phyloP scores from a whole-genome alignment of 2,113 vertebrate species.

The Mesoclemmys tuberculata region DNA sequence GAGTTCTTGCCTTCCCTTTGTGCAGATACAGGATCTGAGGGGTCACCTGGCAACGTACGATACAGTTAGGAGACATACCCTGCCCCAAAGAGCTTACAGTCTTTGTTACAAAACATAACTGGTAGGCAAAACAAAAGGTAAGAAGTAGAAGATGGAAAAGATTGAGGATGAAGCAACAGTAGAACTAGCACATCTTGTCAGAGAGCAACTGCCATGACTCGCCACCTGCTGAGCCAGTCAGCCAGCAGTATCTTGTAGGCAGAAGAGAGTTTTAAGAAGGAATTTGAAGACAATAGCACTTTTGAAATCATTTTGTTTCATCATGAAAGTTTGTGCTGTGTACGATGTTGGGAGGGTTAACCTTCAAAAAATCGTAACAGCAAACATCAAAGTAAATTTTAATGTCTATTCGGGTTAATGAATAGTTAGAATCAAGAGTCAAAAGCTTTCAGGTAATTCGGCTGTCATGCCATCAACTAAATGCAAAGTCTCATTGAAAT shows the following conservation, averaged over 20 bases:
- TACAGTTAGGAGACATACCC: not conserved
- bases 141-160: not conserved
- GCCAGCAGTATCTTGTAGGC: not conserved
- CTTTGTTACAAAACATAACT: not conserved
- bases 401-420: too few species aligned
- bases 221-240: not conserved
- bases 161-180: not conserved
- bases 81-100: not conserved
- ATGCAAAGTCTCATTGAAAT: too few species aligned
- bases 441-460: too few species aligned
- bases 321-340: not conserved
- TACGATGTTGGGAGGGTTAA: not conserved
- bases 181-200: not conserved
- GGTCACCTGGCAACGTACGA: not conserved
- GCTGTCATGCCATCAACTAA: too few species aligned
- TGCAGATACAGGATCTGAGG: not conserved
- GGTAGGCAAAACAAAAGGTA: not conserved
- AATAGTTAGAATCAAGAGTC: too few species aligned
- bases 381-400: not conserved
- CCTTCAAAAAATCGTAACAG: not conserved
- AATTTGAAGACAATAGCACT: not conserved
- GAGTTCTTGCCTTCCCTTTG: not conserved
- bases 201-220: not conserved
- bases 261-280: not conserved
- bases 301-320: not conserved